These are phyloP conservation scores for Falcaria lacertinaria DNA, from an alignment of 2,888 invertebrate genomes.

Conservation along the genomic window DNA sequence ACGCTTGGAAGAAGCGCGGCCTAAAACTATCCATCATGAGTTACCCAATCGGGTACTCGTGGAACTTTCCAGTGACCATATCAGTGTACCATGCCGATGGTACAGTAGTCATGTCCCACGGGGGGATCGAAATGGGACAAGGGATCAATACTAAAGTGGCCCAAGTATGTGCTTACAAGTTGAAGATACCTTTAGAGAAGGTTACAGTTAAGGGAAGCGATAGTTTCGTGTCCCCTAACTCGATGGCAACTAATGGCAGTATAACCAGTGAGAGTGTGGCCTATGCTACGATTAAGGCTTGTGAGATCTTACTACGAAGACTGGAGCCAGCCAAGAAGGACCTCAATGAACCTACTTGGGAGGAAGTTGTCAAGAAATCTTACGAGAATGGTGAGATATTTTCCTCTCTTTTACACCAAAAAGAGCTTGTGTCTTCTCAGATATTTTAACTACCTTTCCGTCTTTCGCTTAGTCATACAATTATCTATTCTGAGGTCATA, in stretches of 20 bases:
- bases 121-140: conserved; percentile 87
- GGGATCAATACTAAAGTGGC: conserved; percentile 84
- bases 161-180: conserved; percentile 84
- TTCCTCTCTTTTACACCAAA: too few relatives aligned
- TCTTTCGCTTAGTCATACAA: too few relatives aligned
- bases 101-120: conserved; percentile 83
- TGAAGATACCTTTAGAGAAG: conserved; percentile 82
- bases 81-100: conserved; percentile 84
- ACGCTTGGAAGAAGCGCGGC: conserved; percentile 88
- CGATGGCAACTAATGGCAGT: conserved; percentile 84
- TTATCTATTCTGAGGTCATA: too few relatives aligned
- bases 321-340: conserved; percentile 59
- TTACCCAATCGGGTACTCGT: conserved; percentile 76
- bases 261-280: conserved; percentile 85
- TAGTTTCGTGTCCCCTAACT: conserved; percentile 83
- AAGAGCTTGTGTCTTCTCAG: too few relatives aligned
- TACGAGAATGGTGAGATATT: conserved; percentile 47
- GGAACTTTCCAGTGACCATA: conserved; percentile 79
- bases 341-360: conserved; percentile 70
- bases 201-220: conserved; percentile 82
- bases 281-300: conserved; percentile 76
- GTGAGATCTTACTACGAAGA: conserved; percentile 65
- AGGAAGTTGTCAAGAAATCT: conserved; percentile 72
- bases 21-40: conserved; percentile 82
- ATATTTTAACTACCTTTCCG: too few relatives aligned